Base-by-base conservation (phyloP, 2,113 vertebrate genomes). In the Anser brachyrhynchus region DNA sequence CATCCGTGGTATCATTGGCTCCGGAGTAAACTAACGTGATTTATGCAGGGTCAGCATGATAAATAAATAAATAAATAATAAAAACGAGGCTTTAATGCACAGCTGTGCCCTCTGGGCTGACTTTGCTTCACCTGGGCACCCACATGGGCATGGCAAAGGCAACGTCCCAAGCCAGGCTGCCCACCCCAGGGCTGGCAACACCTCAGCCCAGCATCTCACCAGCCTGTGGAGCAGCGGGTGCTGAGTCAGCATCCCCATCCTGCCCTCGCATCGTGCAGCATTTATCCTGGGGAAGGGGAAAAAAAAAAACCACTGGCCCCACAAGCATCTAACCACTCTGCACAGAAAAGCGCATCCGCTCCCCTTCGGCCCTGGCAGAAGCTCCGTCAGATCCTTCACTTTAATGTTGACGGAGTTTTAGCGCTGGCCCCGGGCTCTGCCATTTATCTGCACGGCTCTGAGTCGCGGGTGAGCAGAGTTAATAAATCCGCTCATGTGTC, bases 401-500 rank as follows among this genome's bases (percentile, higher is more conserved):
- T 95, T 79, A 91, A 96, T 96, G 95, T 85, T 82, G 90, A 71
- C 86, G 37, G 96, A 96, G 95, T 87, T 94, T 92, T 92, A 94
- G 88, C 65, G 4, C 28, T 82, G 67, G 91, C 95, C 96, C 73
- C 77, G 11, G 97, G 97, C 96, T 87, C 92, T 85, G 61, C 90
- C 95, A 2, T 94, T 96, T 69, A 95, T 96, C 96, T 92, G 31
- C 74, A 1, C 62, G 84, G 84, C 93, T 95, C 29, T 6, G 35
- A 62, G 87, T 43, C 76, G 90, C 69, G 3, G 67, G 37, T 80
- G 92, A 96, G 93, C 69, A 54, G 93, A 97, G 95, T 96, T 91
- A 92, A 96, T 96, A 96, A 92, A 97, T 97, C 95, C 76, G 14
- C 84, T 55, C 54, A 65, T 6, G 84, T 84, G 96, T 97, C 94